phyloP scores from a whole-genome alignment of 2,113 vertebrate species.

The Mugil cephalus region DNA sequence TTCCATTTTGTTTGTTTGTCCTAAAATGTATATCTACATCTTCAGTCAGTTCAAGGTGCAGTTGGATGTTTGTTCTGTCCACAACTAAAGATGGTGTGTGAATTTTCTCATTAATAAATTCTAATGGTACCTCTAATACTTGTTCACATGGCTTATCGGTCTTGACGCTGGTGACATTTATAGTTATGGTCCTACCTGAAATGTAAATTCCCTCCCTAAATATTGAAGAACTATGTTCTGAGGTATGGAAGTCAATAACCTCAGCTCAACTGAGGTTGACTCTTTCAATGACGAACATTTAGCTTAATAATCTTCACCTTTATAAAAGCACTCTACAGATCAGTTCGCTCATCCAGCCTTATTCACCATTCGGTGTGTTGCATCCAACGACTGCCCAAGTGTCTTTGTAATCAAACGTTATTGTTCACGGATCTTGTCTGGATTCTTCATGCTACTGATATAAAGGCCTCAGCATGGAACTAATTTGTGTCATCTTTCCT shows the following conservation, averaged over 20 bases:
- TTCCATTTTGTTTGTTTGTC: conserved; percentile 35
- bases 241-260: conserved; percentile 47
- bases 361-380: conserved; percentile 56
- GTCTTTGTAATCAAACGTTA: conserved; percentile 68
- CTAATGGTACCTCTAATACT: conserved; percentile 32
- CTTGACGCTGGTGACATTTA: neutral
- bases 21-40: conserved; percentile 34
- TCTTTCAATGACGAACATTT: conserved; percentile 57
- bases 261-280: conserved; percentile 15
- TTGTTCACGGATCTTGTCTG: conserved; percentile 44
- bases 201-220: conserved; percentile 38
- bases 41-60: conserved; percentile 30
- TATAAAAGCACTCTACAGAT: neutral
- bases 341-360: conserved; percentile 18
- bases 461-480: conserved; percentile 29
- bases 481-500: neutral
- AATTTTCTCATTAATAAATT: conserved; percentile 64
- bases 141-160: neutral
- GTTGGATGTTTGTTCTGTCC: conserved; percentile 66
- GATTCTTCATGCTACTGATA: conserved; percentile 28
- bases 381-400: conserved; percentile 35
- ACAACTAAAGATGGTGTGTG: conserved; percentile 57
- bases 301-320: conserved; percentile 29
- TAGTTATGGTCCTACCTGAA: conserved; percentile 5
- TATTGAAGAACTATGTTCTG: conserved; percentile 51